Evolutionary conservation across 2,888 invertebrate genomes (phyloP).

Genomic region (Pollenia amentaria): DNA sequence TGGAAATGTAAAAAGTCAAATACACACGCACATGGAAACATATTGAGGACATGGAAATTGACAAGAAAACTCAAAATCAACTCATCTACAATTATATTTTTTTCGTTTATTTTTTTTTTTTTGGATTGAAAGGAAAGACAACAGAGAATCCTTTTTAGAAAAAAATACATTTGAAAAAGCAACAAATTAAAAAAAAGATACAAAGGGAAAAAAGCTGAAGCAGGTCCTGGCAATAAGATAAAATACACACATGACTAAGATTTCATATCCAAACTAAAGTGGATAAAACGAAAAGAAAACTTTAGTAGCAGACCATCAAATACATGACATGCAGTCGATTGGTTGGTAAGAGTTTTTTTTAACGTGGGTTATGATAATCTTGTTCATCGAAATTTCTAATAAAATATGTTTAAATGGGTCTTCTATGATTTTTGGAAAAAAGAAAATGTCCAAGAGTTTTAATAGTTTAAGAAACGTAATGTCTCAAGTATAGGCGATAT

Average conservation of each 20-base stretch:
- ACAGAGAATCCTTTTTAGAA: slow-evolving; percentile 9
- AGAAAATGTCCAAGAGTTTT: too few relatives aligned
- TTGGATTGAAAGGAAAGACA: slow-evolving; percentile 3
- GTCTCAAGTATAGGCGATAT: too few relatives aligned
- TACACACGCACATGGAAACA: slow-evolving; percentile 2
- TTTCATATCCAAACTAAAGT: slow-evolving; percentile 10
- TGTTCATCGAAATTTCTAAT: background rate
- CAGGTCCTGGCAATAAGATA: slow-evolving; percentile 47
- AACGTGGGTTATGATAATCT: background rate
- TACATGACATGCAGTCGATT: slow-evolving; percentile 24
- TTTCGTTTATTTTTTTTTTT: slow-evolving; percentile 2
- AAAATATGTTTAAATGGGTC: too few relatives aligned
- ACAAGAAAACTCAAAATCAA: slow-evolving; percentile 63
- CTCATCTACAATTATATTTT: slow-evolving; percentile 39
- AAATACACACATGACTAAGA: slow-evolving; percentile 55
- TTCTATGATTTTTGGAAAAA: too few relatives aligned
- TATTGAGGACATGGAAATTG: slow-evolving; percentile 38
- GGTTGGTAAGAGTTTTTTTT: background rate
- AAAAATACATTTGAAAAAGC: background rate
- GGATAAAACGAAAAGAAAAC: slow-evolving; percentile 17
- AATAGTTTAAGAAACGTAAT: too few relatives aligned
- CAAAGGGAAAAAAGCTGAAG: slow-evolving; percentile 2
- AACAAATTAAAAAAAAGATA: slow-evolving; percentile 36
- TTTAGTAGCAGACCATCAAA: slow-evolving; percentile 38
- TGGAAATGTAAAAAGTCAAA: background rate